Conservation (phyloP, 2,113 vertebrate genomes). For the Datnioides undecimradiatus region DNA sequence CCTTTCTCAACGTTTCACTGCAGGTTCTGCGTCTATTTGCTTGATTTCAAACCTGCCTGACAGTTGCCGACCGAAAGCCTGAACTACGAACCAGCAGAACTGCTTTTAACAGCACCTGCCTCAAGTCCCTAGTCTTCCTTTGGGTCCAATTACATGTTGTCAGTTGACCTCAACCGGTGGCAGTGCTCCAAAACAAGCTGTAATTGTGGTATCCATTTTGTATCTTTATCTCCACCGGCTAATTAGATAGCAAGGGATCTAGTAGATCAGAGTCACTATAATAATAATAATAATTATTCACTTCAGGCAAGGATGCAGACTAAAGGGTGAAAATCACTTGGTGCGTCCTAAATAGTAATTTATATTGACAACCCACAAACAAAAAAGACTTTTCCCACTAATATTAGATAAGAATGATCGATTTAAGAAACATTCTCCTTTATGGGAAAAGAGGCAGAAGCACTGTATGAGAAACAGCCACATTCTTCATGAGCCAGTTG, state of each 20-base stretch:
- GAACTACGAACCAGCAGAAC: constrained; percentile 39
- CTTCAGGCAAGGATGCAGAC: not conserved
- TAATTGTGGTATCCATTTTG: constrained; percentile 9
- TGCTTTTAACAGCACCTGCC: constrained; percentile 45
- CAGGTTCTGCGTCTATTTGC: not conserved
- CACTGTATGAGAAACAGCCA: not conserved
- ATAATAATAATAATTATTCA: too few species aligned
- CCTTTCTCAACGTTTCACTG: not conserved
- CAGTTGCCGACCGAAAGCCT: constrained; percentile 14
- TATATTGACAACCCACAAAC: not conserved
- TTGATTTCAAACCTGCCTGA: constrained; percentile 23
- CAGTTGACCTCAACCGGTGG: constrained; percentile 29
- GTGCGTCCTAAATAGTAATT: not conserved
- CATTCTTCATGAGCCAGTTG: not conserved
- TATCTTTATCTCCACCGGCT: not conserved
- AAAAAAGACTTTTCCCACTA: not conserved
- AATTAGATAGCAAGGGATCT: constrained; percentile 7
- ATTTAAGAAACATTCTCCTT: not conserved
- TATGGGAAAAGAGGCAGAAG: not conserved
- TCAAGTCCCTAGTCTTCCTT: constrained; percentile 46
- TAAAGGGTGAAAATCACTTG: not conserved
- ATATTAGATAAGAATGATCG: not conserved
- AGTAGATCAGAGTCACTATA: not conserved
- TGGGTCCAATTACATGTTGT: constrained; percentile 61
- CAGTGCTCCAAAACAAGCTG: constrained; percentile 17